Evolutionary conservation across 2,888 invertebrate genomes (phyloP).

Genomic region (Odontomyia ornata): DNA sequence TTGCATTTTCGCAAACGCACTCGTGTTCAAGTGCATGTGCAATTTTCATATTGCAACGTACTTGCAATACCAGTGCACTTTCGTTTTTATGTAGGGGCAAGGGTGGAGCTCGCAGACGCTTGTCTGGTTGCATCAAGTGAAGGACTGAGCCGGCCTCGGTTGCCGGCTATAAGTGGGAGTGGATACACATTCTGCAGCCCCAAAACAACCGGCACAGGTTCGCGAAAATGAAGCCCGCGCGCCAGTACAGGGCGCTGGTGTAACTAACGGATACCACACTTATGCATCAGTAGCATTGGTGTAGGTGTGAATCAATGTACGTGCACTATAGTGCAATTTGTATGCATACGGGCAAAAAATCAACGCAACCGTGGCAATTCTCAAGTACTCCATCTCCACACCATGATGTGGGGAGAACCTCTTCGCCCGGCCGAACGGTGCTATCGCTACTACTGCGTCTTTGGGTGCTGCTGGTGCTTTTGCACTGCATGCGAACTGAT

Average conservation of each 20-base stretch:
- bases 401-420: too few species aligned
- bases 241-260: neutral
- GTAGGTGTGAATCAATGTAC: neutral
- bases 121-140: slow-evolving; percentile 5
- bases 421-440: too few species aligned
- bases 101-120: slow-evolving; percentile 19
- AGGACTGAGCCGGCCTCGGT: neutral
- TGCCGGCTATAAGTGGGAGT: slow-evolving; percentile 12
- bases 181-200: neutral
- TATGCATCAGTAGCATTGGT: neutral
- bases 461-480: too few species aligned
- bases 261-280: slow-evolving; percentile 2
- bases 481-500: too few species aligned
- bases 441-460: too few species aligned
- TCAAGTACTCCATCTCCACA: too few species aligned
- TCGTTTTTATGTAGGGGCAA: slow-evolving; percentile 18
- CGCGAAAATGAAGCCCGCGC: slow-evolving; percentile 16
- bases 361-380: too few species aligned
- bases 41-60: slow-evolving; percentile 21
- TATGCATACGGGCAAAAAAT: slow-evolving; percentile 11
- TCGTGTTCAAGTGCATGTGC: slow-evolving; percentile 31
- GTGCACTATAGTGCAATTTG: neutral
- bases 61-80: slow-evolving; percentile 26
- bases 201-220: neutral
- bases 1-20: slow-evolving; percentile 20